Percentiles rank a stretch among this genome's conserved stretches.
Evolutionary conservation across 1,140 invertebrate species (phyloP).

Genomic region (Epicauta chinensis): DNA sequence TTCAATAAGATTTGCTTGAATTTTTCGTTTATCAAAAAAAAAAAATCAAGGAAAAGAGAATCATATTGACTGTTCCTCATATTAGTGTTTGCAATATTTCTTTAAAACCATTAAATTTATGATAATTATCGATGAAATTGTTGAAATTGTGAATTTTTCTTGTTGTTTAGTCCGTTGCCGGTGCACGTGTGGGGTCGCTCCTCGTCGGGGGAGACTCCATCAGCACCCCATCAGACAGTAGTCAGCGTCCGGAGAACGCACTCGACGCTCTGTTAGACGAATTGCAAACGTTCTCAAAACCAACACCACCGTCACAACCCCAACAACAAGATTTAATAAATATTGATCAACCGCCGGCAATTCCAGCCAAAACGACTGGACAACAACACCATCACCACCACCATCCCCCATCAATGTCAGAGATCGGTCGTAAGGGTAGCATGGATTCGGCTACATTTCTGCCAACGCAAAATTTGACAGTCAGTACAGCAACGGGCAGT

Average conservation of each 20-base stretch:
- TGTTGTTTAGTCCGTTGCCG: conserved; percentile 49
- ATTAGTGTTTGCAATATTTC: too few species aligned
- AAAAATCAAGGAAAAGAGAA: too few species aligned
- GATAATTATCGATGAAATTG: too few species aligned
- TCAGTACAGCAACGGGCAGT: conserved; percentile 44
- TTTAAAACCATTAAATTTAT: too few species aligned
- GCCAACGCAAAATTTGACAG: conserved; percentile 38
- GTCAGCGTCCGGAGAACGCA: conserved; percentile 80
- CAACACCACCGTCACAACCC: conserved; percentile 40
- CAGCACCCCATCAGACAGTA: conserved; percentile 53
- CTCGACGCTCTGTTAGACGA: conserved; percentile 93
- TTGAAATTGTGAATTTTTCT: neutral
- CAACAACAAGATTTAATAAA: conserved; percentile 28
- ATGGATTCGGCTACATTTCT: conserved; percentile 48
- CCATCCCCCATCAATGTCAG: conserved; percentile 43
- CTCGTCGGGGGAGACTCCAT: conserved; percentile 57
- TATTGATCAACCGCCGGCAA: conserved; percentile 33
- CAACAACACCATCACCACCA: conserved; percentile 21
- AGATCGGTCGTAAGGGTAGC: conserved; percentile 51
- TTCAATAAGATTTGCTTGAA: too few species aligned
- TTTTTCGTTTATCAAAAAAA: too few species aligned
- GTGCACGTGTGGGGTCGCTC: conserved; percentile 60
- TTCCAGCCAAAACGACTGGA: conserved; percentile 32
- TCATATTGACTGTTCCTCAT: too few species aligned
- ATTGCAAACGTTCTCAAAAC: conserved; percentile 76